Conservation (phyloP, 2,113 vertebrate genomes). For the Brevimyrus niger region DNA sequence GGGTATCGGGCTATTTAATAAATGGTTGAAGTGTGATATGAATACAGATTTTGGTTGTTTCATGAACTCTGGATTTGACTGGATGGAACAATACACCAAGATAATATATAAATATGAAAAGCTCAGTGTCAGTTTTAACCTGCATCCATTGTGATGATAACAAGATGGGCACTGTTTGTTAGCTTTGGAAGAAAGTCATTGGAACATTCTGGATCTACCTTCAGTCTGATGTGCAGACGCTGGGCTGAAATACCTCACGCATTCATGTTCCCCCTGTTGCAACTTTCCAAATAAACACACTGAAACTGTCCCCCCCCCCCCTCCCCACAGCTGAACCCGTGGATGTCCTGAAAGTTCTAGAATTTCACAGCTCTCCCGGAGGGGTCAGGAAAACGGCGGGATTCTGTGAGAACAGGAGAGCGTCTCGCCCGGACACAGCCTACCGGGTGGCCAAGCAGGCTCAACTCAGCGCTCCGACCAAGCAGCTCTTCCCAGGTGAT, state of each 20-base stretch:
- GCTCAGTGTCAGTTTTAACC: not conserved
- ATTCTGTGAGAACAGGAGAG: slow-evolving; percentile 82
- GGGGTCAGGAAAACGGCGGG: slow-evolving; percentile 84
- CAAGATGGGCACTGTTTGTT: not conserved
- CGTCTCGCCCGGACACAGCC: slow-evolving; percentile 81
- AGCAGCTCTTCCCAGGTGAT: slow-evolving; percentile 89
- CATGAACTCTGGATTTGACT: not conserved
- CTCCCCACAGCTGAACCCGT: slow-evolving; percentile 76
- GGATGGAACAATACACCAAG: not conserved
- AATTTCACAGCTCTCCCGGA: slow-evolving; percentile 85
- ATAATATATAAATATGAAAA: not conserved
- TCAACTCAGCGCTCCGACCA: slow-evolving; percentile 89
- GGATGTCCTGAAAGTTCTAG: slow-evolving; percentile 88
- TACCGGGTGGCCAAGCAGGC: slow-evolving; percentile 82
- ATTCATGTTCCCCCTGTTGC: not conserved
- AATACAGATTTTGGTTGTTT: not conserved
- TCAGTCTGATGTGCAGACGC: not conserved
- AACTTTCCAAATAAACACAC: not conserved
- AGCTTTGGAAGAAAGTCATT: not conserved
- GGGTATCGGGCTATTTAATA: not conserved
- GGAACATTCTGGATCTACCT: not conserved
- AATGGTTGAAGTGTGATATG: not conserved
- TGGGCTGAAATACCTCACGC: not conserved
- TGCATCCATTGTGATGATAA: not conserved
- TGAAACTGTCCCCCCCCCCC: not conserved